A percentile compares a stretch with the other conserved stretches of the same genome.
Evolutionary conservation across 2,888 invertebrate species (phyloP).

Genomic region (Chymomyza procnemis): DNA sequence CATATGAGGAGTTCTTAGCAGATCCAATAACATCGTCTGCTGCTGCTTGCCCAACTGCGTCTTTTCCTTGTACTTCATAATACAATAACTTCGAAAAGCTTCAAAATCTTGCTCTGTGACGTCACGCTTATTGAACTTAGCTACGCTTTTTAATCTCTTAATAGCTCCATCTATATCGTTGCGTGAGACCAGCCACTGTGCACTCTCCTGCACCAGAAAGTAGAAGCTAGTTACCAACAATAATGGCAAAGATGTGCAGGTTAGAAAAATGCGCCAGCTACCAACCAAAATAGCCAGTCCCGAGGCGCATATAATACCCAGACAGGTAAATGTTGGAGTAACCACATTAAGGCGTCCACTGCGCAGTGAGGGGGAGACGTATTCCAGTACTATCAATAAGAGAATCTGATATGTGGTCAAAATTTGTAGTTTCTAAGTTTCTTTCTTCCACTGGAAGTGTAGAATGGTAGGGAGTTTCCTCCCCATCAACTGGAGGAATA

Average conservation of each 20-base stretch:
- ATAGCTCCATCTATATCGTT: slow-evolving; percentile 80
- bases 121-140: slow-evolving; percentile 79
- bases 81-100: slow-evolving; percentile 60
- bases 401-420: no score
- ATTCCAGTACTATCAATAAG: slow-evolving; percentile 80
- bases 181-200: slow-evolving; percentile 33
- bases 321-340: slow-evolving; percentile 80
- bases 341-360: slow-evolving; percentile 81
- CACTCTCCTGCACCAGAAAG: slow-evolving; percentile 80
- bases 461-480: no score
- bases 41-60: slow-evolving; percentile 45
- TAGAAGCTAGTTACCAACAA: slow-evolving; percentile 79
- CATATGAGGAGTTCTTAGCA: slow-evolving; percentile 80
- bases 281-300: slow-evolving; percentile 79
- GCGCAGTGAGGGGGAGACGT: slow-evolving; percentile 80
- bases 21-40: slow-evolving; percentile 76
- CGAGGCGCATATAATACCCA: slow-evolving; percentile 79
- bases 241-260: slow-evolving; percentile 79
- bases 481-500: no score
- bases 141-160: slow-evolving; percentile 79
- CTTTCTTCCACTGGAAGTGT: no score
- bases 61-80: slow-evolving; percentile 79
- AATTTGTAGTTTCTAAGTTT: no score
- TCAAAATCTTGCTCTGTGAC: slow-evolving; percentile 73
- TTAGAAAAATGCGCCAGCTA: slow-evolving; percentile 79